Percentiles rank a stretch among this genome's conserved stretches.
Evolutionary conservation across 2,113 vertebrate genomes (phyloP).

Genomic region (Nipponia nippon): DNA sequence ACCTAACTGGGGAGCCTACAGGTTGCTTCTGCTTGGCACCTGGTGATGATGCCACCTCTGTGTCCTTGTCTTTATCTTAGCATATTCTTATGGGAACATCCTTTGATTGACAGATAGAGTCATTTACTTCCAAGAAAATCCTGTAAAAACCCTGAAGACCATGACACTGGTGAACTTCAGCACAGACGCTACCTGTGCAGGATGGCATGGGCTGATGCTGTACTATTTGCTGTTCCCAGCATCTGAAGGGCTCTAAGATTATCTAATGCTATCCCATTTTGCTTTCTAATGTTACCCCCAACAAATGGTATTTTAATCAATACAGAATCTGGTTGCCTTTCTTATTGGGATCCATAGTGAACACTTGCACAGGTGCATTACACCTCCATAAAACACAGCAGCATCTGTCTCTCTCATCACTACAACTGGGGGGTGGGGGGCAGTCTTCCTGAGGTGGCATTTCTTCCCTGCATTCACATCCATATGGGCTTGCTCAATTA

Average conservation of each 20-base stretch:
- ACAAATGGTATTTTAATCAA: background rate
- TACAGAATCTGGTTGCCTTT: background rate
- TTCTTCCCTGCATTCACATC: background rate
- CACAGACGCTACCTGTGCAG: background rate
- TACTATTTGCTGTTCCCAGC: background rate
- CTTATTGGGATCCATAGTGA: background rate
- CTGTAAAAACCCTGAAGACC: background rate
- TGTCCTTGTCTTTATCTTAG: background rate
- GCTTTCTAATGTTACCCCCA: background rate
- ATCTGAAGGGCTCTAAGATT: background rate
- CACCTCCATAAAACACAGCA: background rate
- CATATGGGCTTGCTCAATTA: background rate
- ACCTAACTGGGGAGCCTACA: background rate
- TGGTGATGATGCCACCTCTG: background rate
- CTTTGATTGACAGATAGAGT: background rate
- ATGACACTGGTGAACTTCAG: background rate
- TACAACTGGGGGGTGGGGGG: rapidly evolving
- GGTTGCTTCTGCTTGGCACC: background rate
- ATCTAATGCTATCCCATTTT: background rate
- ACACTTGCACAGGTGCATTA: background rate
- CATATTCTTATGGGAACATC: background rate
- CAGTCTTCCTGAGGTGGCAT: background rate
- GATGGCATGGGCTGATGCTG: background rate
- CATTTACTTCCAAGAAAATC: background rate
- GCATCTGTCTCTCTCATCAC: background rate